Base-by-base conservation (phyloP, 2,888 invertebrate species). In the Drosophila rubida region DNA sequence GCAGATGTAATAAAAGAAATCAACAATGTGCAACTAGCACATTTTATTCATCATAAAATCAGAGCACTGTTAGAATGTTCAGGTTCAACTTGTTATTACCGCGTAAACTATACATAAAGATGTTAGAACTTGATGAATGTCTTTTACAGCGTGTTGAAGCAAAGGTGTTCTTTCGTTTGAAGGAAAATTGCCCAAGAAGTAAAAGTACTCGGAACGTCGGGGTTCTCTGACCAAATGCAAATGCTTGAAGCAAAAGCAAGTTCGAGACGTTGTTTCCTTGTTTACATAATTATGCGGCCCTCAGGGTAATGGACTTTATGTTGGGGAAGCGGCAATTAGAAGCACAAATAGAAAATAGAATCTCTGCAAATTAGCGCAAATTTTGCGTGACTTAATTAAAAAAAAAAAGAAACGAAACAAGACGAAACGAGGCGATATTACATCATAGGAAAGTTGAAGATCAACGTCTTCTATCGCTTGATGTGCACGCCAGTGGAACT, bases 301-400 rank as follows among this genome's bases (percentile, higher is more conserved):
- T 49, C 58, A 30, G 7, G 57, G 55, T 54, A 66, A 59, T 66
- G 42, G 58, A 19, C 70, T 54, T 27, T 54, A 22, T 22, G 22
- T 27, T 39, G 23, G 45, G 19, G 45, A 49, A 27, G 30, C 22
- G 48, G 55, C 62, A 82, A 80, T 80, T 78, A 81, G 74, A 81
- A 84, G 78, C 61, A 65, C 65, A 83, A 80, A 67, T 65, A 53
- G 65, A 67, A 67, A 65, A 73, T 70, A 74, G 74, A 74, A 74
- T 64, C 53, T 45, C 58, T 66, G 70, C 68, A 75, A 75, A 83
- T 80, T 75, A 80, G 86, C 78, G 78, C 73, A 75, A 68, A 80
- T 83, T 86, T 82, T 84, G 87, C 85, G 85, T 87, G 81, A 87
- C 87, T 87, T 78, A 75, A 80, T 87, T 87, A 82, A 78, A 72